Evolutionary conservation across 2,113 vertebrate genomes (phyloP), one percentile per base, ranked within the genome.

Genomic region (Pontoporia blainvillei): DNA sequence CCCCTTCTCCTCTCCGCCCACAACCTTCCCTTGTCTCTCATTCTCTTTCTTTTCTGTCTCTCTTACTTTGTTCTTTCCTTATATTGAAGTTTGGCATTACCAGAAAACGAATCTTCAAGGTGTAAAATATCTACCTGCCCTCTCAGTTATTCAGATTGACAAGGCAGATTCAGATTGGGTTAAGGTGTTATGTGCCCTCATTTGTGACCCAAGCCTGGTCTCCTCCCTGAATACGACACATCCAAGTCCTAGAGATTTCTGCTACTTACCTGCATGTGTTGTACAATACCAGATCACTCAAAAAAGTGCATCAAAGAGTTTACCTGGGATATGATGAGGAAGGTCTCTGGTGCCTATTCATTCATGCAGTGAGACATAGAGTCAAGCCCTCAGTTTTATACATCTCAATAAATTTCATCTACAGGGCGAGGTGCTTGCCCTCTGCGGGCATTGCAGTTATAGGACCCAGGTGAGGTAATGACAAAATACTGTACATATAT

Each of bases 401-500:
- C 73, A 46, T 87, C 92, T 92, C 72, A 78, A 69, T 73, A 78
- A 86, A 36, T 88, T 76, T 94, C 86, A 64, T 31, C 64, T n/a
- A 69, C 83, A 73, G 92, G 79, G 87, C 79, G 17, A 81, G 87
- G 96, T 64, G 83, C 79, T 92, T 62, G 69, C 71, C 49, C 95
- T 57, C 54, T 59, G 69, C 23, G 73, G 97, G 96, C 95, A 46
- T 94, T 75, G 96, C 94, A 96, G 97, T 94, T 96, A 91, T 54
- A 95, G 96, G 89, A 96, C 4, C 59, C 98, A 96, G 97, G 96
- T 71, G 95, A 98, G 96, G 97, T 93, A 3, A 97, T 98, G 88
- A 95, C 94, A 94, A 39, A 44, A 97, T 96, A 98, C 97, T 99
- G 99, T 99, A 99, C 98, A 99, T 99, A 99, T 98, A 99, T 99